A percentile compares a stretch with the other conserved stretches of the same genome.
These are phyloP conservation scores for Dicrostonyx torquatus DNA, from an alignment of 2,797 vertebrate genomes.

Conservation along the genomic window DNA sequence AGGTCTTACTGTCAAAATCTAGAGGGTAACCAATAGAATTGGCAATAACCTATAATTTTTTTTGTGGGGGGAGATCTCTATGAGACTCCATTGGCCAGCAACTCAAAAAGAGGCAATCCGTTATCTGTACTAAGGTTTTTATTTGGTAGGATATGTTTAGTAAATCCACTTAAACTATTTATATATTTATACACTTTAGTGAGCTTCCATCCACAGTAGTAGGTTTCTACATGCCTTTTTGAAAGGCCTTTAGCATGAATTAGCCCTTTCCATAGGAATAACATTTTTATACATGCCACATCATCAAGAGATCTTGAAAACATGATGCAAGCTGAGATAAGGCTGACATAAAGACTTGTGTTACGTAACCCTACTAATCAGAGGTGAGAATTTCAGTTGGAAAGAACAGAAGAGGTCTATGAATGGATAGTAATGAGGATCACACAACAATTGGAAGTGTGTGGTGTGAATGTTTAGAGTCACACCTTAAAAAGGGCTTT, in stretches of 20 bases:
- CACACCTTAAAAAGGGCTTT: neutral
- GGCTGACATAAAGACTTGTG: neutral
- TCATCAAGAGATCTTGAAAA: neutral
- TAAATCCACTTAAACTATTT: neutral
- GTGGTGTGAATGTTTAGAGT: neutral
- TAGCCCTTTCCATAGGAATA: neutral
- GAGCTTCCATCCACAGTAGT: neutral
- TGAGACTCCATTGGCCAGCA: neutral
- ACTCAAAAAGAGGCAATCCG: neutral
- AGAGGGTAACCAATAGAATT: neutral
- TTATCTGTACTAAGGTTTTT: neutral
- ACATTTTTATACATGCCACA: neutral
- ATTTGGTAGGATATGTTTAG: neutral
- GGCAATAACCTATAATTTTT: neutral
- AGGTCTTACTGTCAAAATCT: neutral
- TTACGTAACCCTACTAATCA: neutral
- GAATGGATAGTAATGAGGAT: neutral
- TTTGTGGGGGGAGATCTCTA: neutral
- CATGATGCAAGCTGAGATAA: neutral
- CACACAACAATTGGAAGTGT: neutral
- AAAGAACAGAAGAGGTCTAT: neutral
- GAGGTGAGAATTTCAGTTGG: neutral
- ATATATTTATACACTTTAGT: too few relatives aligned
- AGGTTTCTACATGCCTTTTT: neutral
- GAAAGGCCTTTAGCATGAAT: neutral